Evolutionary conservation across 2,113 vertebrate genomes (phyloP), one percentile per base, ranked within the genome.

Genomic region (Cnemophilus loriae): DNA sequence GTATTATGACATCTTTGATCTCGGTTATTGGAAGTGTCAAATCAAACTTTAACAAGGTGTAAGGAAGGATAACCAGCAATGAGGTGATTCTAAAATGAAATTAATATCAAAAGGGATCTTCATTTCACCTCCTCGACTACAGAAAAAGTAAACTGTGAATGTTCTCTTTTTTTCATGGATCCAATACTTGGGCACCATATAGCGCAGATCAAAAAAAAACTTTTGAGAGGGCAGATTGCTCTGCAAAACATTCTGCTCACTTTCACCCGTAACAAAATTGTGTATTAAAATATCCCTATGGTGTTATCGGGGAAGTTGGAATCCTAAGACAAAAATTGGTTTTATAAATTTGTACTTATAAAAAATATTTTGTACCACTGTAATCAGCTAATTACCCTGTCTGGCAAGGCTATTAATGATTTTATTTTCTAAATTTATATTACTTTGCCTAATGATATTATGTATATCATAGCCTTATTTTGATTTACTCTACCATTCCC

Each of bases 1-100:
- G 67, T 68, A 95, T 90, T 89, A 94, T 87, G 94, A 95, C 89
- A 95, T 95, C 84, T 95, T 96, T 96, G 80, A 95, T 95, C 91
- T 93, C 50, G 73, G 50, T 95, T 96, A 84, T 92, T 93, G 93
- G 64, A 63, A 74, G 86, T 91, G 69, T 92, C 86, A 95, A 89
- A 70, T 88, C 86, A 67, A 90, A 90, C 22, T 95, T 95, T 93
- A 93, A 93, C 73, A 93, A 96, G 91, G 93, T 95, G 76, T 89
- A 65, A 89, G 79, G 76, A 90, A 91, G 63, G 67, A 90, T 95
- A 96, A 86, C 80, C 84, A 96, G 86, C 68, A 86, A 89, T 78
- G 64, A 93, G 60, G 47, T 90, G 94, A 93, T 74, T 93, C 76
- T 88, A 80, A 92, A 92, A 93, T 65, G 10, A 90, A 93, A 89